These are phyloP conservation scores for Morelia viridis DNA, from an alignment of 2,797 vertebrate species.

Conservation along the genomic window DNA sequence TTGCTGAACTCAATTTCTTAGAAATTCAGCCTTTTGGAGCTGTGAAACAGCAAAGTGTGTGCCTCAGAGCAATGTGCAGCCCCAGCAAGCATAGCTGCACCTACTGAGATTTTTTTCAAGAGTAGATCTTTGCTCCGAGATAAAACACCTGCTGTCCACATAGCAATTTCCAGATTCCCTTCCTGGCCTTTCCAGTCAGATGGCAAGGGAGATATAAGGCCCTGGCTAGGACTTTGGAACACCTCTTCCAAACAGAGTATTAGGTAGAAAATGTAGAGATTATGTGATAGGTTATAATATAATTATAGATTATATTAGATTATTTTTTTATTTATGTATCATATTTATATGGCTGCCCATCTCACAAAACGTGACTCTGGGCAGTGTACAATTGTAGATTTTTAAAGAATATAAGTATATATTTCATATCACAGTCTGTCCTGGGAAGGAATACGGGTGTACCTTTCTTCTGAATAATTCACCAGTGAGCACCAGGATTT, in stretches of 20 bases:
- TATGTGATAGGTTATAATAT: neutral
- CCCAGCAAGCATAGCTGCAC: neutral
- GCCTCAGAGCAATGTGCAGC: neutral
- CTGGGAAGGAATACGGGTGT: neutral
- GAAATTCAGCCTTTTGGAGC: constrained; percentile 3
- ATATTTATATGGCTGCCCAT: neutral
- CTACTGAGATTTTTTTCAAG: neutral
- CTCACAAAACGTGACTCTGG: neutral
- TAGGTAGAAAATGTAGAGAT: neutral
- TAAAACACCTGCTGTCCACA: neutral
- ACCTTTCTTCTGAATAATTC: neutral
- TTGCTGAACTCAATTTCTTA: neutral
- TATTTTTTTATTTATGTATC: neutral
- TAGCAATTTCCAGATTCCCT: neutral
- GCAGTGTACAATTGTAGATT: neutral
- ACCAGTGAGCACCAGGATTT: neutral
- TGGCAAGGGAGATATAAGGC: neutral
- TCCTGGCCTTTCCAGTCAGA: neutral
- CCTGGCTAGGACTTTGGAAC: neutral
- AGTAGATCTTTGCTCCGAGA: neutral
- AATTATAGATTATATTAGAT: neutral
- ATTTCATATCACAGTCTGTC: neutral
- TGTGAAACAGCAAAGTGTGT: neutral
- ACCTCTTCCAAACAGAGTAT: neutral
- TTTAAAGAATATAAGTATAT: neutral